Conservation (phyloP, 30 jellyfish, hydroid and myxozoan genomes). For the Turritopsis rubra region DNA sequence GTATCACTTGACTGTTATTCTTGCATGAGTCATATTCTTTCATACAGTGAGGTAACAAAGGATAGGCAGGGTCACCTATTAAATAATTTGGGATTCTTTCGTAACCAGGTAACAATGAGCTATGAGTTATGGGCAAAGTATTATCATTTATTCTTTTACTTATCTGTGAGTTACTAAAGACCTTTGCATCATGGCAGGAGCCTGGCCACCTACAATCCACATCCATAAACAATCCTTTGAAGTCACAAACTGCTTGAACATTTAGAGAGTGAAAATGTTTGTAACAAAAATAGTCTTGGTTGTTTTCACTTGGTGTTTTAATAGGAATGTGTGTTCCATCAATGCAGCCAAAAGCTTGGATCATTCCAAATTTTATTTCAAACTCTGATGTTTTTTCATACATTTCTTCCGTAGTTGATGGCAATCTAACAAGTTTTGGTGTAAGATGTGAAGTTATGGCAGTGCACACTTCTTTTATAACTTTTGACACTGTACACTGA, state of each 20-base stretch:
- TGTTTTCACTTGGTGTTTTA: not conserved
- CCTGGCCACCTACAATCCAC: slow-evolving; percentile 40
- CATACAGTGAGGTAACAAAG: too few relatives aligned
- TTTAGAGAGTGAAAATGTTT: slow-evolving; percentile 11
- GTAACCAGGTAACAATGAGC: too few relatives aligned
- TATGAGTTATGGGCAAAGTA: too few relatives aligned
- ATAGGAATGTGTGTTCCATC: slow-evolving; percentile 39
- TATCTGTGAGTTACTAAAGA: not conserved
- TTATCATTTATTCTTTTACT: too few relatives aligned
- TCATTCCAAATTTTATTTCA: too few relatives aligned
- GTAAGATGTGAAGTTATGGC: not conserved
- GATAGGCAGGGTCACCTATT: too few relatives aligned
- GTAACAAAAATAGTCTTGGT: slow-evolving; percentile 30
- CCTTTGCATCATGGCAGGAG: slow-evolving; percentile 28
- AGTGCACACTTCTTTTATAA: not conserved
- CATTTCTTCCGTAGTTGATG: not conserved
- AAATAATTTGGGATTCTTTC: too few relatives aligned
- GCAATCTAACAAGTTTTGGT: not conserved
- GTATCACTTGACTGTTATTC: too few relatives aligned
- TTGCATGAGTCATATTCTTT: too few relatives aligned
- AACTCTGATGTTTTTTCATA: not conserved
- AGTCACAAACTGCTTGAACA: slow-evolving; percentile 28
- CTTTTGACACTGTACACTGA: not conserved
- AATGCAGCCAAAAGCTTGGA: slow-evolving; percentile 40
- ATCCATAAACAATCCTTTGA: slow-evolving; percentile 22